Evolutionary conservation across 1,140 invertebrate genomes (phyloP).

Genomic region (Drosophila lini): DNA sequence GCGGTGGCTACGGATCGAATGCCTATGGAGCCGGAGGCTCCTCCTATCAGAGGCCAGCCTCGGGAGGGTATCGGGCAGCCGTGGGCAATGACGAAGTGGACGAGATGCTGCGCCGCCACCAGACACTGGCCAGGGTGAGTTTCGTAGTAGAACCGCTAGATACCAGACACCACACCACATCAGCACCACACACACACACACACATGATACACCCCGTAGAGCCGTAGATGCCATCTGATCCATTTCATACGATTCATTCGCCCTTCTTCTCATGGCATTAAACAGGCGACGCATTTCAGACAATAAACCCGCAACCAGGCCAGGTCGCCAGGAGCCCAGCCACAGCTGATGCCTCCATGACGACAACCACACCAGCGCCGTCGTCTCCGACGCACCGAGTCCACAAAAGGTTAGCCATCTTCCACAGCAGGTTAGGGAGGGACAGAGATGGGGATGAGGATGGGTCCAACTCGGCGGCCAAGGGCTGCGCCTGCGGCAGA

Average conservation of each 20-base stretch:
- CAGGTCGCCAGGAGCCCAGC: constrained; percentile 13
- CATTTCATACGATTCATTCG: constrained; percentile 66
- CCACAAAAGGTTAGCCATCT: constrained; percentile 77
- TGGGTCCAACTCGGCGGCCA: background rate
- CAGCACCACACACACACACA: constrained; percentile 15
- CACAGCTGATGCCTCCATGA: constrained; percentile 19
- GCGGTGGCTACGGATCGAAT: constrained; percentile 37
- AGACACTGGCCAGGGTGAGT: constrained; percentile 65
- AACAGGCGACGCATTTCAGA: constrained; percentile 84
- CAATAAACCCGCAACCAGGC: constrained; percentile 57
- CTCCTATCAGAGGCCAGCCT: constrained; percentile 24
- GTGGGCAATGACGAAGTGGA: constrained; percentile 77
- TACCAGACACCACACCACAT: constrained; percentile 19
- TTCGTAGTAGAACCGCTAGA: background rate
- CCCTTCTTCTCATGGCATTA: constrained; percentile 69
- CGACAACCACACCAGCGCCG: constrained; percentile 11
- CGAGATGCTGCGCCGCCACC: constrained; percentile 67
- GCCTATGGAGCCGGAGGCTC: constrained; percentile 44
- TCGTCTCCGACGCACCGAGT: constrained; percentile 38
- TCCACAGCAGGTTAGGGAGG: constrained; percentile 19
- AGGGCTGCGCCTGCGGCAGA: constrained; percentile 50
- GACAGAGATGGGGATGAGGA: background rate
- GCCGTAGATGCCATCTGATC: constrained; percentile 38
- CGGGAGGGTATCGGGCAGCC: constrained; percentile 57
- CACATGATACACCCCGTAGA: constrained; percentile 13